Percentiles rank a stretch among this genome's conserved stretches.
These are phyloP conservation scores for Dynastes tityus DNA, from an alignment of 2,888 invertebrate species.

Conservation along the genomic window DNA sequence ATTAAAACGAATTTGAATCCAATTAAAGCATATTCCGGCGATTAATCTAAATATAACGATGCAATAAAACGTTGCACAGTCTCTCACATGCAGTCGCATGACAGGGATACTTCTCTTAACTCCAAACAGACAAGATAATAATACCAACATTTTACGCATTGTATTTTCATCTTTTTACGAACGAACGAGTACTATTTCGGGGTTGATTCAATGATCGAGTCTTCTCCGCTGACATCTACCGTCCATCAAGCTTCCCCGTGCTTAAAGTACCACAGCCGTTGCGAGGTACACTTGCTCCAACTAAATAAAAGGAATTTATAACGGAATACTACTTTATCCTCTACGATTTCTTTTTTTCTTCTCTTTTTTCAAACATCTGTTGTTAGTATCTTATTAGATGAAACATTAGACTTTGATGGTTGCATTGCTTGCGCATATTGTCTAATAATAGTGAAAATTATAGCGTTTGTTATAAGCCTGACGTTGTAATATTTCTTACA, in stretches of 20 bases:
- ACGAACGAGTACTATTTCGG: slow-evolving; percentile 59
- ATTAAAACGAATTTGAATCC: slow-evolving; percentile 1
- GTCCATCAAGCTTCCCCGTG: slow-evolving; percentile 58
- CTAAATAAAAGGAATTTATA: slow-evolving; percentile 52
- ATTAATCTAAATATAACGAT: slow-evolving; percentile 42
- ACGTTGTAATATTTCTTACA: neutral
- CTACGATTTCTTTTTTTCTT: slow-evolving; percentile 43
- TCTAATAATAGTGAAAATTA: slow-evolving; percentile 27
- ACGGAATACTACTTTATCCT: slow-evolving; percentile 34
- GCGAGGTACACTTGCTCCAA: slow-evolving; percentile 48
- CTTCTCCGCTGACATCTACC: slow-evolving; percentile 59
- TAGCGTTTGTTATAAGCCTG: neutral
- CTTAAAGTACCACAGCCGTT: slow-evolving; percentile 46
- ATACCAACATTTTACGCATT: slow-evolving; percentile 50
- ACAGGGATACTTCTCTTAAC: slow-evolving; percentile 33
- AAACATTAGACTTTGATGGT: slow-evolving; percentile 48
- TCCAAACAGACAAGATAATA: slow-evolving; percentile 46
- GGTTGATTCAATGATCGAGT: slow-evolving; percentile 61
- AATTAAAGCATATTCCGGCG: slow-evolving; percentile 21
- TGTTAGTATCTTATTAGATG: slow-evolving; percentile 49
- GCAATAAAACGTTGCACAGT: slow-evolving; percentile 39
- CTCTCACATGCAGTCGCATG: slow-evolving; percentile 7
- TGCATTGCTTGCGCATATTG: slow-evolving; percentile 36
- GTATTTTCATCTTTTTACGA: slow-evolving; percentile 56
- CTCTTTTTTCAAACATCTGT: slow-evolving; percentile 43